These are phyloP conservation scores for rabbit (Oryctolagus cuniculus) DNA, from an alignment of 2,113 vertebrate species.

Conservation along the genomic window mOryCun1.1 NC_091439.1:102212501-102213000, in stretches of 20 bases:
- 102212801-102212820: slow-evolving; percentile 34
- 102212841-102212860: slow-evolving; percentile 57
- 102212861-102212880: slow-evolving; percentile 34
- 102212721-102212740: background rate
- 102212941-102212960: slow-evolving; percentile 30
- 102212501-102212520: slow-evolving; percentile 45
- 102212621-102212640: background rate
- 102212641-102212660: slow-evolving; percentile 59
- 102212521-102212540: slow-evolving; percentile 60
- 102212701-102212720: slow-evolving; percentile 52
- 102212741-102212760: slow-evolving; percentile 6
- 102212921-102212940: slow-evolving; percentile 45
- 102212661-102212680: slow-evolving; percentile 55
- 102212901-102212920: slow-evolving; percentile 63
- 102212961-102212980: slow-evolving; percentile 65
- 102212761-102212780: slow-evolving; percentile 20
- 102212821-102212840: background rate
- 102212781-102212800: slow-evolving; percentile 35
- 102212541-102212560: slow-evolving; percentile 58
- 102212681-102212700: slow-evolving; percentile 76
- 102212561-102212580: slow-evolving; percentile 57
- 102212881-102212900: slow-evolving; percentile 50
- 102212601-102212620: slow-evolving; percentile 35
- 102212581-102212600: slow-evolving; percentile 40
- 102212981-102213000: slow-evolving; percentile 70